Percentiles rank a stretch among this genome's conserved stretches.
phyloP scores from a whole-genome alignment of 2,888 invertebrate species.

The Eupithecia tripunctaria region DNA sequence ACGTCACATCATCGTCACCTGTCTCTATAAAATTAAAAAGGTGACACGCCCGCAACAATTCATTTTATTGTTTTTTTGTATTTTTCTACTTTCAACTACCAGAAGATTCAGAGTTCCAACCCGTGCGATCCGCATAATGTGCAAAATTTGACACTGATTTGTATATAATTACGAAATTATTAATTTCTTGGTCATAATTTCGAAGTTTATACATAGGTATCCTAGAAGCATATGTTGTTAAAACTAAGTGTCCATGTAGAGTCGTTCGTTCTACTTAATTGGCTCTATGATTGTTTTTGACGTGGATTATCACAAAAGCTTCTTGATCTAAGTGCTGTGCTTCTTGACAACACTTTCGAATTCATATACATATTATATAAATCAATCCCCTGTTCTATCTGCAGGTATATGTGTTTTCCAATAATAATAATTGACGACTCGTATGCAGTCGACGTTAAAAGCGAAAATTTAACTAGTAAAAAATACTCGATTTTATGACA shows the following conservation, averaged over 20 bases:
- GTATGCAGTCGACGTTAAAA: background rate
- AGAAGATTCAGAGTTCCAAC: background rate
- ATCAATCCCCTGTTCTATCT: background rate
- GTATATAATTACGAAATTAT: too few species aligned
- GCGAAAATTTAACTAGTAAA: background rate
- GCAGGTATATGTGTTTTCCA: background rate
- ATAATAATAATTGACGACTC: background rate
- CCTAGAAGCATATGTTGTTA: too few species aligned
- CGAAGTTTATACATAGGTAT: too few species aligned
- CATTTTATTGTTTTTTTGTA: background rate
- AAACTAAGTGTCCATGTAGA: too few species aligned
- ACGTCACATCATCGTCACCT: background rate
- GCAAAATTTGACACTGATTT: background rate
- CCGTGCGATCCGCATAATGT: background rate
- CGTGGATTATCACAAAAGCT: constrained; percentile 9
- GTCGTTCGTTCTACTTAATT: too few species aligned
- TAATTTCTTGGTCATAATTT: too few species aligned
- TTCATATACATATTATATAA: background rate
- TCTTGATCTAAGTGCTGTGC: constrained; percentile 8
- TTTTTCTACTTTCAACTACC: background rate
- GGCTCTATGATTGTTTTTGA: too few species aligned
- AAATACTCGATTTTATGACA: too few species aligned
- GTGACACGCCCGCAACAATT: background rate
- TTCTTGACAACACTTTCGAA: background rate
- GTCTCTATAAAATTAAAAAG: background rate